Percentiles rank a stretch among this genome's conserved stretches.
These are phyloP conservation scores for Pristiophorus japonicus DNA, from an alignment of 2,113 vertebrate species.

Conservation along the genomic window DNA sequence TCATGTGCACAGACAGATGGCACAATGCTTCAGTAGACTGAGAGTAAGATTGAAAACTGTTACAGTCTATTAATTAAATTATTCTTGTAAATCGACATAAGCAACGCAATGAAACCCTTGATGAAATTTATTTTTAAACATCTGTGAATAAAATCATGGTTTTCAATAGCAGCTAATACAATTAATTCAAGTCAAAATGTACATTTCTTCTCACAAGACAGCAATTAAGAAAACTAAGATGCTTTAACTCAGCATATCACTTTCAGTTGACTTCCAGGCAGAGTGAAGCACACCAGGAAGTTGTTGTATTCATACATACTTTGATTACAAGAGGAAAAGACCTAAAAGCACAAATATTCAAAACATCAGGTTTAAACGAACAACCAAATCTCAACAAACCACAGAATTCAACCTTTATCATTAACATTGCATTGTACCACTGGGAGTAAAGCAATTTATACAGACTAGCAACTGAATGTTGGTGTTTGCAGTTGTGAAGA, in stretches of 20 bases:
- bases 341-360: slow-evolving; percentile 2
- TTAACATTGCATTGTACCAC: not conserved
- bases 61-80: not conserved
- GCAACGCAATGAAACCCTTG: not conserved
- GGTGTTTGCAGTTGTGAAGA: not conserved
- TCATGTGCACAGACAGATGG: no score
- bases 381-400: not conserved
- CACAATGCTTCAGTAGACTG: no score
- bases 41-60: not conserved
- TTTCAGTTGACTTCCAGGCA: slow-evolving; percentile 29
- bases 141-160: slow-evolving; percentile 53
- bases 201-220: slow-evolving; percentile 36
- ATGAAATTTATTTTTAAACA: slow-evolving; percentile 54
- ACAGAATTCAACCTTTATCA: slow-evolving; percentile 14
- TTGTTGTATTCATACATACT: not conserved
- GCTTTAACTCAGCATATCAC: slow-evolving; percentile 30
- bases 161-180: slow-evolving; percentile 45
- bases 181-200: slow-evolving; percentile 42
- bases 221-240: slow-evolving; percentile 37
- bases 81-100: not conserved
- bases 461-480: not conserved
- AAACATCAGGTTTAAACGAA: slow-evolving; percentile 24
- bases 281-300: not conserved
- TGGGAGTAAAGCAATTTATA: not conserved
- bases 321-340: slow-evolving; percentile 22